phyloP scores from a whole-genome alignment of 2,888 invertebrate genomes.

The Entomobrya proxima region DNA sequence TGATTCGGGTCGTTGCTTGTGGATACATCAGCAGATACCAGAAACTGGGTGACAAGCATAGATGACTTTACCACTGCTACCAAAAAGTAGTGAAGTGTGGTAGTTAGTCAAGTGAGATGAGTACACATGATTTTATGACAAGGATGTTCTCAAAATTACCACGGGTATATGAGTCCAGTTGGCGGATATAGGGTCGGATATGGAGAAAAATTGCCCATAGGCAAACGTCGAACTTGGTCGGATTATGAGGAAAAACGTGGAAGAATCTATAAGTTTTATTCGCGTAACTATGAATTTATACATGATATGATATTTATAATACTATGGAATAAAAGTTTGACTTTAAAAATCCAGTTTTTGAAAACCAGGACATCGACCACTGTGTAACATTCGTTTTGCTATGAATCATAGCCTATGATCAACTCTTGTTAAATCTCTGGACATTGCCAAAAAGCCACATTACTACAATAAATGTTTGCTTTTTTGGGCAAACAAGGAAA shows the following conservation, averaged over 20 bases:
- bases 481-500: too few species aligned
- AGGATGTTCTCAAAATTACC: slow-evolving; percentile 10
- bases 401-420: too few species aligned
- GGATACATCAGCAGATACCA: background rate
- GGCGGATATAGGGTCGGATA: background rate
- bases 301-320: too few species aligned
- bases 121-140: background rate
- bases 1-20: background rate
- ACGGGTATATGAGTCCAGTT: slow-evolving; percentile 13
- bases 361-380: too few species aligned
- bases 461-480: too few species aligned
- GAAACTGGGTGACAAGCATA: background rate
- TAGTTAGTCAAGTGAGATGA: background rate
- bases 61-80: background rate
- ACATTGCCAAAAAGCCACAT: too few species aligned
- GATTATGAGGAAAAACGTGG: background rate
- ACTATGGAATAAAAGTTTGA: too few species aligned
- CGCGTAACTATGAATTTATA: too few species aligned
- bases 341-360: too few species aligned
- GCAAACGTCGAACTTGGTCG: background rate
- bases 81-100: background rate
- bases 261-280: too few species aligned
- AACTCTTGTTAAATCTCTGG: too few species aligned
- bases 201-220: background rate
- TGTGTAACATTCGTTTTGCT: too few species aligned